Base-by-base conservation (phyloP, 2,797 vertebrate species). In the Lepilemur ruficaudatus region DNA sequence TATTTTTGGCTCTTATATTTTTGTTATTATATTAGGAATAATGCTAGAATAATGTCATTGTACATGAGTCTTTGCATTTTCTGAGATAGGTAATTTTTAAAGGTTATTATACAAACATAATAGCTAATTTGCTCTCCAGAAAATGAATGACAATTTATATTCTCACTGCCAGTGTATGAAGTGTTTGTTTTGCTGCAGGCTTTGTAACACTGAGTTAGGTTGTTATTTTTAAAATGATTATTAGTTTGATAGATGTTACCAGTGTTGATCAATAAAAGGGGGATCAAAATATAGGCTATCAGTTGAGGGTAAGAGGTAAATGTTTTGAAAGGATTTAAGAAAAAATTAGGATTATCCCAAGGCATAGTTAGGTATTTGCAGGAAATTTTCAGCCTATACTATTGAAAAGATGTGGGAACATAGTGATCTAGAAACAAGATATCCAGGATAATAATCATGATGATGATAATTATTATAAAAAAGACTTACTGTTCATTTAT, bases 131-230 rank as follows among this genome's bases (percentile, higher is more conserved):
- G 0, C 14, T 25, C 18, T 88, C 57, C 11, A 79, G 48, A 76
- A 93, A 89, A 94, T 95, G n/a, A 89, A 85, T 85, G 30, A 32
- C 30, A 87, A n/a, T 91, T 83, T 91, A 35, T 80, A 75, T 69
- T 83, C n/a, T 86, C n/a, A 80, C 8, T 84, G 15, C 11, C 25
- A 75, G 30, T 84, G 7, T 80, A 63, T 91, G 46, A 91, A 23
- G 3, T 76, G 9, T 78, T 69, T 87, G 2, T 81, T 93, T 88
- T 89, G 55, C 28, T 79, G 32, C 17, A 84, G 59, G 20, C 48
- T 86, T 65, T 93, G 50, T 84, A 80, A 89, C 10, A 61, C 46
- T 92, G 52, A 70, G 7, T 30, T 80, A 81, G 17, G 20, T 55
- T 93, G 25, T 78, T 83, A 78, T 72, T 93, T 91, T 79, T 12